Percentiles rank a stretch among this genome's conserved stretches.
These are phyloP conservation scores for Anorthoa munda DNA, from an alignment of 2,888 invertebrate genomes.

Conservation along the genomic window DNA sequence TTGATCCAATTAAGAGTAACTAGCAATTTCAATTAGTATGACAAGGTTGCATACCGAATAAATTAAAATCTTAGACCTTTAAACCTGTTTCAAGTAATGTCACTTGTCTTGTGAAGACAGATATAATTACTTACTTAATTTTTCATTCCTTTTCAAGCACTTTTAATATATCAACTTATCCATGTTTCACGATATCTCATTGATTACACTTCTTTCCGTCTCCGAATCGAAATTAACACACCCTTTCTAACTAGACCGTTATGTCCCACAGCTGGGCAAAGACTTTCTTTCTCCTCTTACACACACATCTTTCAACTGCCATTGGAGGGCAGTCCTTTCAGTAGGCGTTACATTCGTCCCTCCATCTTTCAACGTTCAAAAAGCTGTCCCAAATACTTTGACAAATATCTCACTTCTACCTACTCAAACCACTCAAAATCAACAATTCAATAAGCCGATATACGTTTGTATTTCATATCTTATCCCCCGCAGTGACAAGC, in stretches of 20 bases:
- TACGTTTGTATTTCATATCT: not conserved
- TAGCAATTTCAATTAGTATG: constrained; percentile 58
- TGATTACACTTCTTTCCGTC: too few species aligned
- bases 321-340: not conserved
- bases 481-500: constrained; percentile 32
- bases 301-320: not conserved
- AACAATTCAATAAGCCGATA: constrained; percentile 18
- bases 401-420: constrained; percentile 6
- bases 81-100: constrained; percentile 41
- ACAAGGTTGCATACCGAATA: constrained; percentile 59
- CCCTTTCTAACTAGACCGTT: not conserved
- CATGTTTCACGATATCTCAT: not conserved
- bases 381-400: not conserved
- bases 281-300: not conserved
- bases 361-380: not conserved
- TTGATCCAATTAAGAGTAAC: constrained; percentile 54
- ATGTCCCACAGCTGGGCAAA: not conserved
- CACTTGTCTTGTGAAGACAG: not conserved
- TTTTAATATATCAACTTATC: not conserved
- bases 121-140: constrained; percentile 15
- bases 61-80: constrained; percentile 24
- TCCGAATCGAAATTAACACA: not conserved
- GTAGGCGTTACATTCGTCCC: not conserved
- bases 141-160: not conserved
- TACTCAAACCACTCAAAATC: constrained; percentile 17